phyloP scores from a whole-genome alignment of 2,797 vertebrate species.

The Phrynocephalus vlangalii region DNA sequence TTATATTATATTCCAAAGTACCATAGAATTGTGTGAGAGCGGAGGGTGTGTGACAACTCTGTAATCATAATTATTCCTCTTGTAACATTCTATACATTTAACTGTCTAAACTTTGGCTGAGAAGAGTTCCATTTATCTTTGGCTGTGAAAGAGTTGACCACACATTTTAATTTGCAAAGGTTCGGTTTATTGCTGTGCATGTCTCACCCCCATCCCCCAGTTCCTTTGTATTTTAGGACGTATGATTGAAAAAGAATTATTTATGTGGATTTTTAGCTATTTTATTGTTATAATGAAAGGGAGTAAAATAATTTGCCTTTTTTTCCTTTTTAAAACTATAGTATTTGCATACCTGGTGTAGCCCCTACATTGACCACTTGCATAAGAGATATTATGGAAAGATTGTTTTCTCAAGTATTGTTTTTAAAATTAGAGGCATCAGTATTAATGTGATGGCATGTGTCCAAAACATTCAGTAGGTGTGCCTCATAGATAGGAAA shows the following conservation, averaged over 20 bases:
- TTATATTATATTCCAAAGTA: background rate
- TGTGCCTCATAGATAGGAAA: constrained; percentile 2
- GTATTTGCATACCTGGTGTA: background rate
- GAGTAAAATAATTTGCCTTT: constrained; percentile 11
- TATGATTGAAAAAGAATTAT: background rate
- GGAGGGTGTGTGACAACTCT: background rate
- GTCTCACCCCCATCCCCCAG: background rate
- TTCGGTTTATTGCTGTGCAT: constrained; percentile 6
- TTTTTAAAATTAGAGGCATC: constrained; percentile 25
- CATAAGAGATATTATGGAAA: constrained; percentile 20
- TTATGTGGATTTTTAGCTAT: constrained; percentile 20
- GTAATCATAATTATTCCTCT: constrained; percentile 36
- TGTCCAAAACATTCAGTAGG: constrained; percentile 36
- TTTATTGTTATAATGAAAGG: constrained; percentile 8
- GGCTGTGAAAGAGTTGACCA: constrained; percentile 34
- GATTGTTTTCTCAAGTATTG: constrained; percentile 20
- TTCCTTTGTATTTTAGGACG: constrained; percentile 6
- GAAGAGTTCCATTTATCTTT: background rate
- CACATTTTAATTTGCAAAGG: constrained; percentile 33
- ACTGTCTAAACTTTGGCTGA: constrained; percentile 12
- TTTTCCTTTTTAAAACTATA: background rate
- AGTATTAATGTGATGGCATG: background rate
- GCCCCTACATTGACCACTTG: background rate
- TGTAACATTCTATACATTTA: constrained; percentile 40
- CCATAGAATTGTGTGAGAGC: background rate